Percentiles rank a stretch among this genome's conserved stretches.
Conservation (phyloP, 2,888 invertebrate species). For the Epinotia ramella region DNA sequence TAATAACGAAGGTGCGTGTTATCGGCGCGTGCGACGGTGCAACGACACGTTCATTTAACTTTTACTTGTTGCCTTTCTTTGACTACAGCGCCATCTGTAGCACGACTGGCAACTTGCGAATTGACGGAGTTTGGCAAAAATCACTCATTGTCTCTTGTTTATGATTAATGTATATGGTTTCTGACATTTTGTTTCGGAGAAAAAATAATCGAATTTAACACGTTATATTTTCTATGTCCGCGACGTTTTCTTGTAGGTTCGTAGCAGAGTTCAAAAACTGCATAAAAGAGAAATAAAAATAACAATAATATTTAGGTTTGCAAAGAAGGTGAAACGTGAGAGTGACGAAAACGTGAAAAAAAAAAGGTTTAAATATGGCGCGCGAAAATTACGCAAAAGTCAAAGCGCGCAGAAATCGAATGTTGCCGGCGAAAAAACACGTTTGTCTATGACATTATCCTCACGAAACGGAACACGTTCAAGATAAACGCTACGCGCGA, state of each 20-base stretch:
- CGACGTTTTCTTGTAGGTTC: background rate
- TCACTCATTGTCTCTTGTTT: background rate
- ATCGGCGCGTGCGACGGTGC: constrained; percentile 32
- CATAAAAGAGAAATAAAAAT: background rate
- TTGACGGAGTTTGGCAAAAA: background rate
- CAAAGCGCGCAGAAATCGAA: background rate
- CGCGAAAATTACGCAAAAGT: background rate
- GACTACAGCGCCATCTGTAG: constrained; percentile 6
- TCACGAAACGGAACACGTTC: constrained; percentile 5
- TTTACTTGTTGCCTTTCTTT: constrained; percentile 4
- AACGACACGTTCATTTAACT: constrained; percentile 21
- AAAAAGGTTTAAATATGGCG: background rate
- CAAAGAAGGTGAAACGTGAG: too few relatives aligned
- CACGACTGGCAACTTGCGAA: background rate
- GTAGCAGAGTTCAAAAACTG: background rate
- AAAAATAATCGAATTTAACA: background rate
- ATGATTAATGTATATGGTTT: background rate
- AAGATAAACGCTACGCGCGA: constrained; percentile 49
- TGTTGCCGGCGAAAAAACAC: background rate
- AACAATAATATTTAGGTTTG: background rate
- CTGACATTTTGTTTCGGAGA: background rate
- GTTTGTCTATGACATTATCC: constrained; percentile 7
- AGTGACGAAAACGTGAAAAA: background rate
- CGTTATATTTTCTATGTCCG: background rate
- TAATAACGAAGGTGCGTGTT: constrained; percentile 15